Evolutionary conservation across 2,113 vertebrate genomes (phyloP).

Genomic region (Cyphomyrus plagiostoma): DNA sequence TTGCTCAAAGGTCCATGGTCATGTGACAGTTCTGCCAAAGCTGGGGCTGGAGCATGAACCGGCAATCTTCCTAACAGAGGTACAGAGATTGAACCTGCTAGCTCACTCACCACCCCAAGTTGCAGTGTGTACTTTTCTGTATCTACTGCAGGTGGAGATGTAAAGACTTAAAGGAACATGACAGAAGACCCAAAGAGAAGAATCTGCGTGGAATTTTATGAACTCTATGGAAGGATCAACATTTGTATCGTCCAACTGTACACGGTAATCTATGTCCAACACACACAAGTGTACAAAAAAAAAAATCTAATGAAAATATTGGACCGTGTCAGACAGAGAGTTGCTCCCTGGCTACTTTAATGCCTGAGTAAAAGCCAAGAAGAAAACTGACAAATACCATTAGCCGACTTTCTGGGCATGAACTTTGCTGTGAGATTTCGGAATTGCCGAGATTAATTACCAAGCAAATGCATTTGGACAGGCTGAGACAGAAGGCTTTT

Average conservation of each 20-base stretch:
- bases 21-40: not conserved
- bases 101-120: not conserved
- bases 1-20: not conserved
- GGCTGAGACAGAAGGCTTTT: constrained; percentile 28
- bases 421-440: constrained; percentile 33
- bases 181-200: not conserved
- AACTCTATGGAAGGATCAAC: not conserved
- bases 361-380: not conserved
- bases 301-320: constrained; percentile 3
- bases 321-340: not conserved
- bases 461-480: constrained; percentile 52
- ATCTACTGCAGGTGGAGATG: not conserved
- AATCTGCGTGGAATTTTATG: not conserved
- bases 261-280: not conserved
- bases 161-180: not conserved
- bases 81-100: not conserved
- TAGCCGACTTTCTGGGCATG: constrained; percentile 29
- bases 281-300: not conserved
- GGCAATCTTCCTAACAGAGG: not conserved
- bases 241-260: not conserved
- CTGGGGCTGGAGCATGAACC: not conserved
- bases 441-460: constrained; percentile 52
- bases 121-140: not conserved
- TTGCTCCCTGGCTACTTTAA: not conserved
- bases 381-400: constrained; percentile 40